phyloP scores from a whole-genome alignment of 2,888 invertebrate genomes.

The Hyposoter didymator region DNA sequence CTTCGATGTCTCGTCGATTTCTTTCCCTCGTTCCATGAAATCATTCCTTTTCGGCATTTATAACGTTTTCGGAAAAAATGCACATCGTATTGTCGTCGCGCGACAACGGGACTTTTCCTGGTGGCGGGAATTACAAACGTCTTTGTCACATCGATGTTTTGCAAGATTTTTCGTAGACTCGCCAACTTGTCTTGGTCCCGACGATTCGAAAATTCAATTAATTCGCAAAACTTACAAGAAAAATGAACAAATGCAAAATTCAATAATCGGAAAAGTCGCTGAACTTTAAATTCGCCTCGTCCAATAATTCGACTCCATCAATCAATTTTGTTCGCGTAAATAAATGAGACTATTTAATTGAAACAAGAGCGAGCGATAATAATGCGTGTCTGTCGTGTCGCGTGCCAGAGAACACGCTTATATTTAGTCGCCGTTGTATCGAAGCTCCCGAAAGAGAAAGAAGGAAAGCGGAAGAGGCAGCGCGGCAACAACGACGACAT shows the following conservation, averaged over 20 bases:
- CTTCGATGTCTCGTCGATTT: not conserved
- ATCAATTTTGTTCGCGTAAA: not conserved
- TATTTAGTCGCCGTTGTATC: conserved; percentile 60
- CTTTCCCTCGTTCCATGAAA: not conserved
- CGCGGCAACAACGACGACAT: conserved; percentile 10
- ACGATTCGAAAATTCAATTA: not conserved
- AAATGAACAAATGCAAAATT: not conserved
- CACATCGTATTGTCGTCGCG: conserved; percentile 26
- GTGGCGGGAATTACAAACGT: conserved; percentile 50
- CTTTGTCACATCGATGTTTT: not conserved
- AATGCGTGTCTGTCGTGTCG: conserved; percentile 56
- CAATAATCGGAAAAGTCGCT: not conserved
- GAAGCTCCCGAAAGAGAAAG: conserved; percentile 33
- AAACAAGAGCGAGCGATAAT: conserved; percentile 17
- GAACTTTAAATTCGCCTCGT: not conserved
- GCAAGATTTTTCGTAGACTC: not conserved
- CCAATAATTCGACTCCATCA: not conserved
- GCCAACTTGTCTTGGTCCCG: not conserved
- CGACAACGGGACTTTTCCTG: conserved; percentile 2
- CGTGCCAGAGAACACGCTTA: conserved; percentile 61
- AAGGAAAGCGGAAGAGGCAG: conserved; percentile 24
- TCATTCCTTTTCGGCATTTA: not conserved
- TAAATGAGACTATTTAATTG: conserved; percentile 28
- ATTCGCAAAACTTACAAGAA: not conserved
- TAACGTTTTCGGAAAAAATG: conserved; percentile 13